Base-by-base conservation (phyloP, 2,113 vertebrate species). In the Oryzias celebensis region DNA sequence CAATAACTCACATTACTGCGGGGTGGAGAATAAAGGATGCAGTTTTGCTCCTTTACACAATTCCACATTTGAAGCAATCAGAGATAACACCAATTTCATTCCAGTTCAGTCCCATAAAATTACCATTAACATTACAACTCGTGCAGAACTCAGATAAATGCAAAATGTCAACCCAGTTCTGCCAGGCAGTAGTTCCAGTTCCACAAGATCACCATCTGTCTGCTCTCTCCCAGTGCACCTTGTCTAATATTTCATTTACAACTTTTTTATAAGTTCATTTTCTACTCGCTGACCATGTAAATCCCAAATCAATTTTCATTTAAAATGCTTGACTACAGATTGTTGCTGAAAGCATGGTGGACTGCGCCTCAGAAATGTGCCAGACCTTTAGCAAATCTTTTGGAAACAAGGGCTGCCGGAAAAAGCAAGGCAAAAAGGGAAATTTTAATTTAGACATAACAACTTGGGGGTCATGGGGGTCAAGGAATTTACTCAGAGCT, bases 291-390 rank as follows among this genome's bases (percentile, higher is more conserved):
- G 94, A 94, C 95, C 96, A 99, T 98, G 96, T 97, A 98, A 97
- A 98, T 97, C 94, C 96, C 94, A 95, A 97, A 98, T 98, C 96
- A 98, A 98, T 98, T 99, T 95, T 96, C 94, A 97, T 98, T 98
- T 97, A 93, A 94, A 96, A 94, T 93, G 92, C 94, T 94, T 93
- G 93, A 95, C 92, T 95, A 94, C 92, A 92, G 94, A 94, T 94
- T 95, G 94, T 93, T 93, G 93, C 92, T 94, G 93, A 95, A 94
- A 94, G 92, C 94, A 87, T 87, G 26, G 85, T 88, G 87, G 85
- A 92, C 89, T 88, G 93, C 91, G 90, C 91, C 93, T 91, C 91
- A 90, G 89, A 91, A 91, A 92, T 80, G 87, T 86, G 84, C 88
- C 90, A 91, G 89, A 89, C 92, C 91, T 93, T 93, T 93, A 94